phyloP scores from a whole-genome alignment of 2,113 vertebrate genomes.

The Pachyramphus minor region DNA sequence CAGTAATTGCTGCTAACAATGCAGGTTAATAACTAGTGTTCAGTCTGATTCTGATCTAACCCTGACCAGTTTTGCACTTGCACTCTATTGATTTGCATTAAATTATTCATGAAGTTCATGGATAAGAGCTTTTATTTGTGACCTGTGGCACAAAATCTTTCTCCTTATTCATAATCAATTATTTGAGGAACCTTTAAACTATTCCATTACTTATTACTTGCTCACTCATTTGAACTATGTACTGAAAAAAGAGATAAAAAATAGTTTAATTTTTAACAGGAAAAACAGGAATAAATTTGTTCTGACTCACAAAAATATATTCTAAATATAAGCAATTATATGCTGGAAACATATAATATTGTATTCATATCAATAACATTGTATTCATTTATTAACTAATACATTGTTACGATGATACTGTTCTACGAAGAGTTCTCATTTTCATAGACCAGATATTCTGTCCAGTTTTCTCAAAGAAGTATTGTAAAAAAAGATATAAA shows the following conservation, averaged over 20 bases:
- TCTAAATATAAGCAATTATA: not conserved
- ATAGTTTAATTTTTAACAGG: not conserved
- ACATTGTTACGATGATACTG: not conserved
- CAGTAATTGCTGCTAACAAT: not conserved
- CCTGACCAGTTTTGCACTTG: not conserved
- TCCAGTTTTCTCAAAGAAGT: not conserved
- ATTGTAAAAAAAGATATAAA: not conserved
- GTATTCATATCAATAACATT: not conserved
- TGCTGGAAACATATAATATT: not conserved
- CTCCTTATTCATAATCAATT: not conserved
- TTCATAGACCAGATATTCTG: not conserved
- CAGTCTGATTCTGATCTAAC: not conserved
- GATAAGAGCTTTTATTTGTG: conserved; percentile 2
- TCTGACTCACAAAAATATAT: not conserved
- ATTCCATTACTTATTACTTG: not conserved
- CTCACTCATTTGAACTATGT: not conserved
- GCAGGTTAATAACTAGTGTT: not conserved
- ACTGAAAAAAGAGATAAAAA: not conserved
- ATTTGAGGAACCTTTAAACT: not conserved
- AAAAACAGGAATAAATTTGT: not conserved
- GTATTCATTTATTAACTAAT: not conserved
- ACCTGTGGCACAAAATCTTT: not conserved
- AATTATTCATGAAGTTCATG: not conserved
- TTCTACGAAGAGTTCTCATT: not conserved
- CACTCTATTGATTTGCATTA: not conserved